Evolutionary conservation across 2,113 vertebrate species (phyloP), one percentile per base, ranked within the genome.

Genomic region (Scartelaos histophorus): DNA sequence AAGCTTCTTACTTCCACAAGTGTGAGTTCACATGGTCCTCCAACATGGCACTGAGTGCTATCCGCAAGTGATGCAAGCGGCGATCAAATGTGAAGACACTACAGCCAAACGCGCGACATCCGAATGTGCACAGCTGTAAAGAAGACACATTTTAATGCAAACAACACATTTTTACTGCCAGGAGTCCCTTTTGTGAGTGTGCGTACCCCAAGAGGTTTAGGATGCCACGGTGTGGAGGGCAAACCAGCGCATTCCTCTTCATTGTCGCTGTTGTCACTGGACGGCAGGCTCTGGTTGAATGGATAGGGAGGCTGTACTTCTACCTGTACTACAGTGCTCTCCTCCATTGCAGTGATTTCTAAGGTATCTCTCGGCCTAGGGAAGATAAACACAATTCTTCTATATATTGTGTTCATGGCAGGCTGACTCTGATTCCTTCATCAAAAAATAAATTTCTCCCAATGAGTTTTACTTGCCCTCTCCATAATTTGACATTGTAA

Each of bases 71-170:
- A 78, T 96, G 95, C 94, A 96, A 95, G 84, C 95, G 94, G 71
- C 95, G 94, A 90, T 97, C 95, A 60, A 97, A 97, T 24, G 95
- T 95, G 35, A 96, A 97, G 86, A 94, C 95, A 88, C 94, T 95
- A 91, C 95, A 95, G 73, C 96, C 96, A 78, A 97, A 92, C 67
- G 95, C 93, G 74, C 91, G 95, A 85, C 95, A 97, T 88, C 96
- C 97, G 75, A 98, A 97, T 81, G 95, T 95, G 94, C 96, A 98
- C 89, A 96, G 93, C 96, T 97, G 88, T 89, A 73, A 88, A 69
- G 67, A 43, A 88, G 22, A 82, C 47, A 70, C 10, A 70, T 16
- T 25, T 47, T 25, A 64, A 49, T 13, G 60, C 3, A 35, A 0
- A 60, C 29, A 64, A 43, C 11, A 19, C 15, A 43, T 43, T 64